A percentile compares a stretch with the other conserved stretches of the same genome.
These are phyloP conservation scores for Clarias magur DNA, from an alignment of 2,113 vertebrate species.

Conservation along the genomic window DNA sequence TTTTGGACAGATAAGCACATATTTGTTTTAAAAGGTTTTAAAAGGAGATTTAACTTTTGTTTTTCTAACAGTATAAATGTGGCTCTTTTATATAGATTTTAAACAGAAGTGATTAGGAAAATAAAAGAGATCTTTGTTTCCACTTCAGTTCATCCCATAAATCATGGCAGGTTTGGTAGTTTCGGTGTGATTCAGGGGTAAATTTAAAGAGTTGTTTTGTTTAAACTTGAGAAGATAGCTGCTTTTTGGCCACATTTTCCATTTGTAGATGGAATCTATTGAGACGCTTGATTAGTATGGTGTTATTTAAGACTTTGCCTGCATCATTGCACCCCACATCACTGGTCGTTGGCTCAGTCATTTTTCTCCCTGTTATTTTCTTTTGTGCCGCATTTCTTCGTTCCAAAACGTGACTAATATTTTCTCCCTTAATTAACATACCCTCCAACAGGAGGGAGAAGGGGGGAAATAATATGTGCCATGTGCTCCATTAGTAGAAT, in stretches of 20 bases:
- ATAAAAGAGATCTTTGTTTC: conserved; percentile 24
- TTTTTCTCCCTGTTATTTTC: conserved; percentile 61
- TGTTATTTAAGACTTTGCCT: conserved; percentile 31
- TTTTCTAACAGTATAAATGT: conserved; percentile 8
- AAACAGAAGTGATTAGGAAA: conserved; percentile 16
- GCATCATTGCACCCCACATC: conserved; percentile 35
- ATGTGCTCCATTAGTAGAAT: conserved; percentile 47
- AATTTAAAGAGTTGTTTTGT: conserved; percentile 3
- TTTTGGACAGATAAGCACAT: background rate
- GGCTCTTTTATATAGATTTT: conserved; percentile 17
- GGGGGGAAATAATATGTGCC: conserved; percentile 46
- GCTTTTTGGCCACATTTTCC: conserved; percentile 29
- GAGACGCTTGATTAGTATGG: conserved; percentile 30
- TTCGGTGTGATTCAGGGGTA: conserved; percentile 31
- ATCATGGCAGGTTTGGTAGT: conserved; percentile 7
- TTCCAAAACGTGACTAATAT: conserved; percentile 69
- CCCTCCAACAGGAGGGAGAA: conserved; percentile 33
- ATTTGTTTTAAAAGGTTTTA: background rate
- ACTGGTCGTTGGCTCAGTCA: conserved; percentile 38
- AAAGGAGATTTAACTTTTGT: background rate
- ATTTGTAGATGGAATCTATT: conserved; percentile 31
- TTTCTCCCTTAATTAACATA: conserved; percentile 65
- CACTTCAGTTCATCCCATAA: background rate
- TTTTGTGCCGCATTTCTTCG: conserved; percentile 48
- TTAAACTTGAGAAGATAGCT: conserved; percentile 25